Base-by-base conservation (phyloP, 2,113 vertebrate species). In the Rissa tridactyla region DNA sequence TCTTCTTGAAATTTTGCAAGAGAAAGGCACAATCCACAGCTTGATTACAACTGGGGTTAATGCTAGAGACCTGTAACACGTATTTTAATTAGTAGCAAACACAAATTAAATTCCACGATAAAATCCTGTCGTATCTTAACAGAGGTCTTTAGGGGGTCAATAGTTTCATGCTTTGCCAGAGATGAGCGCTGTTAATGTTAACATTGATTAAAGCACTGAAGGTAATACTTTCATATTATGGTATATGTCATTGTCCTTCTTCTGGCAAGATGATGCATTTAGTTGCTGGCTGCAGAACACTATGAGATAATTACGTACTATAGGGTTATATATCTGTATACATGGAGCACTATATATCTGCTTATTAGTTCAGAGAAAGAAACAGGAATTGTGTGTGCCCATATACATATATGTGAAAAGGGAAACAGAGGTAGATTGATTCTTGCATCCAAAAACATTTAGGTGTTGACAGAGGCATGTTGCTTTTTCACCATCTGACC, bases 11-110 rank as follows among this genome's bases (percentile, higher is more conserved):
- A 65, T 93, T 96, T 88, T 92, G 58, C 27, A 55, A 82, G 80
- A 68, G 70, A 90, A 84, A 88, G 26, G 64, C 61, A 47, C 71
- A 90, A 88, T 89, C 76, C 69, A 47, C 91, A 82, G 73, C 40
- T 54, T 79, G 71, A 96, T 91, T 95, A 44, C 94, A 83, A 22
- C 55, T 70, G 73, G 84, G 96, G 94, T 96, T 98, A 98, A 95
- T 90, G 64, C 58, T 88, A 34, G 84, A 91, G 90, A 51, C 36
- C 66, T 76, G 82, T 72, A 86, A 86, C 61, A 57, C 15, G 8
- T 94, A 92, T 98, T 98, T 98, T 98, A 98, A 98, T 98, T 97
- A 97, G 93, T 75, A 91, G 92, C 86, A 97, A 96, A 91, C 64
- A 76, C 84, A 97, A 97, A 97, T 98, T 95, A 97, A 97, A 98